These are phyloP conservation scores for Etia nguti DNA, from an alignment of 2,113 vertebrate species.

Conservation along the genomic window DNA sequence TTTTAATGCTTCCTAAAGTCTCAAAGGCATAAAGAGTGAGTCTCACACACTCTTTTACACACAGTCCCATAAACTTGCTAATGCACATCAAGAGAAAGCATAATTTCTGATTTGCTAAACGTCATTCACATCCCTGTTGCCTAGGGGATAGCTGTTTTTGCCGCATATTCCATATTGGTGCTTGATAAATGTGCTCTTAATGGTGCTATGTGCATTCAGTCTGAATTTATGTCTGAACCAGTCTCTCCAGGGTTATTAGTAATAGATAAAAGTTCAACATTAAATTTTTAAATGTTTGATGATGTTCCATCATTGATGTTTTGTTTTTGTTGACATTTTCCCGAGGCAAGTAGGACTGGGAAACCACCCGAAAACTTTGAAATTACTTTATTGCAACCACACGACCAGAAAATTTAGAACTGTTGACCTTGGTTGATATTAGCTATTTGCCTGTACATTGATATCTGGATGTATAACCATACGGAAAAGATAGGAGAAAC, in stretches of 20 bases:
- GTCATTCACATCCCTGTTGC: slow-evolving; percentile 12
- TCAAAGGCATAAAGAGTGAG: not conserved
- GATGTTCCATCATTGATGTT: slow-evolving; percentile 11
- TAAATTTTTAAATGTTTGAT: slow-evolving; percentile 32
- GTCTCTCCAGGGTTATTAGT: slow-evolving; percentile 10
- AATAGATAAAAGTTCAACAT: not conserved
- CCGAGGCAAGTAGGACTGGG: not conserved
- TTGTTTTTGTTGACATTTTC: not conserved
- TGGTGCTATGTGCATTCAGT: not conserved
- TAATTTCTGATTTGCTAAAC: slow-evolving; percentile 20
- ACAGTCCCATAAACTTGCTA: not conserved
- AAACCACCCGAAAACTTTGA: not conserved
- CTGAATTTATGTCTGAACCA: not conserved
- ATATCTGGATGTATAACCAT: not conserved
- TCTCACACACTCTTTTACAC: not conserved
- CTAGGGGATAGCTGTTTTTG: not conserved
- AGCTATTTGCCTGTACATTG: not conserved
- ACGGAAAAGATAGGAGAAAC: not conserved
- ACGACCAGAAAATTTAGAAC: not conserved
- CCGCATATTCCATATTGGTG: not conserved
- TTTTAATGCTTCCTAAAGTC: not conserved
- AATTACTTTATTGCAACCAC: not conserved
- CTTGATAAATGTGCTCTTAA: not conserved
- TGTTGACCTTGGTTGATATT: not conserved
- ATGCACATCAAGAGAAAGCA: not conserved